A percentile compares a stretch with the other conserved stretches of the same genome.
phyloP scores from a whole-genome alignment of 2,888 invertebrate genomes.

The Branchinecta sandiegonensis region DNA sequence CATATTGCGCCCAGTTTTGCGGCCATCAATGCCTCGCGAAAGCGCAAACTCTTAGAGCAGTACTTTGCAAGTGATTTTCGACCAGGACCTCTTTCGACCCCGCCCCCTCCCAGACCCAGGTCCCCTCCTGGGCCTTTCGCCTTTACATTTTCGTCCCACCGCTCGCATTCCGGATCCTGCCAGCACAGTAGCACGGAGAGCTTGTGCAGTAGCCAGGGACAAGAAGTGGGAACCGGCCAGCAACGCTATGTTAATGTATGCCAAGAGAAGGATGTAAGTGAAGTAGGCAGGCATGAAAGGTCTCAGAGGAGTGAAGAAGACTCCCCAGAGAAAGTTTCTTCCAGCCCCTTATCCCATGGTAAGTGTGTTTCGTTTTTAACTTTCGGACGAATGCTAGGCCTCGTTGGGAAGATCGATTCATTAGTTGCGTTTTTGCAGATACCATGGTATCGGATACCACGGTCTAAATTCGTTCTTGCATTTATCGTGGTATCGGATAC shows the following conservation, averaged over 20 bases:
- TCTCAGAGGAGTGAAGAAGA: neutral
- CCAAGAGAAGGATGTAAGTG: no score
- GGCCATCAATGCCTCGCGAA: conserved; percentile 22
- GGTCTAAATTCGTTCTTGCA: no score
- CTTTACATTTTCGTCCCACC: conserved; percentile 22
- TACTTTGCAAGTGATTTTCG: conserved; percentile 14
- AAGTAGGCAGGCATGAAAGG: neutral
- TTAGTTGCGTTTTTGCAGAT: no score
- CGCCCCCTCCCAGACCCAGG: conserved; percentile 16
- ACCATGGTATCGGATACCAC: no score
- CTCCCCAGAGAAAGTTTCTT: neutral
- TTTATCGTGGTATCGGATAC: no score
- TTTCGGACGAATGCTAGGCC: no score
- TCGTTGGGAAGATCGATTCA: no score
- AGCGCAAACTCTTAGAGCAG: conserved; percentile 23
- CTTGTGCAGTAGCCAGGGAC: conserved; percentile 22
- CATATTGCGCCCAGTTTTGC: conserved; percentile 18
- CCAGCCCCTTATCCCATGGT: neutral
- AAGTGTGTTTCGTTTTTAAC: neutral
- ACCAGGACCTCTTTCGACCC: neutral
- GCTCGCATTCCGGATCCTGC: conserved; percentile 13
- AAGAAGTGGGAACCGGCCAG: neutral
- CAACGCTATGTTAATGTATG: neutral
- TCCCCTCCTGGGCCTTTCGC: neutral
- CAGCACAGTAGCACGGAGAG: conserved; percentile 23